phyloP scores from a whole-genome alignment of 1,140 invertebrate species.

The Eufriesea mexicana region DNA sequence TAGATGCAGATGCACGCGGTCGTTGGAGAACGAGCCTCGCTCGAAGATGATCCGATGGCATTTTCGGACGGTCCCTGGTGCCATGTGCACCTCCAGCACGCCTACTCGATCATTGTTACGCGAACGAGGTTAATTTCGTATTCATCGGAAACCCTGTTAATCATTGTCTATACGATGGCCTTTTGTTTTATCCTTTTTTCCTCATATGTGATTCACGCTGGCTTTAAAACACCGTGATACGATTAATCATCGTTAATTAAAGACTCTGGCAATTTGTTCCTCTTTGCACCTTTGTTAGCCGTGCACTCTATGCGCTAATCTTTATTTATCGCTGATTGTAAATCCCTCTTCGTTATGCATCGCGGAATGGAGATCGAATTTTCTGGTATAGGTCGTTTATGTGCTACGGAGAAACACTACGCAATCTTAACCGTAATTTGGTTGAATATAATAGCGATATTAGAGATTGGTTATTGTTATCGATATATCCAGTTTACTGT shows the following conservation, averaged over 20 bases:
- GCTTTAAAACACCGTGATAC: background rate
- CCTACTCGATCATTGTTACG: slow-evolving; percentile 17
- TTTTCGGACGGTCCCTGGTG: slow-evolving; percentile 6
- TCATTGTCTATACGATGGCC: background rate
- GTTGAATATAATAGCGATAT: too few relatives aligned
- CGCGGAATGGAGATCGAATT: background rate
- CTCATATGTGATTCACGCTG: background rate
- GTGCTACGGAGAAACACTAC: too few relatives aligned
- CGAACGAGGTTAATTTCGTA: slow-evolving; percentile 2
- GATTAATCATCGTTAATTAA: slow-evolving; percentile 17
- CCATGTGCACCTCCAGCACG: slow-evolving; percentile 13
- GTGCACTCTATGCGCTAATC: background rate
- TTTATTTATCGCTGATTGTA: background rate
- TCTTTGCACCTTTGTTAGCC: background rate
- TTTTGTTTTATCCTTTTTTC: background rate
- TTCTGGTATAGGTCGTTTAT: background rate
- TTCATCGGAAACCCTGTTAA: background rate
- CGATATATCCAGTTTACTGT: too few relatives aligned
- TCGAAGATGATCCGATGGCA: slow-evolving; percentile 18
- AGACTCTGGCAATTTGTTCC: background rate
- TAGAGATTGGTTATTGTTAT: too few relatives aligned
- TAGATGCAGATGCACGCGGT: slow-evolving; percentile 50
- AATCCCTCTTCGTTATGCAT: too few relatives aligned
- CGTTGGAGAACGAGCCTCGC: background rate
- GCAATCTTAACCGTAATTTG: too few relatives aligned